Evolutionary conservation across 1,140 invertebrate genomes (phyloP), one percentile per base, ranked within the genome.

Genomic region (Zaprionus capensis): DNA sequence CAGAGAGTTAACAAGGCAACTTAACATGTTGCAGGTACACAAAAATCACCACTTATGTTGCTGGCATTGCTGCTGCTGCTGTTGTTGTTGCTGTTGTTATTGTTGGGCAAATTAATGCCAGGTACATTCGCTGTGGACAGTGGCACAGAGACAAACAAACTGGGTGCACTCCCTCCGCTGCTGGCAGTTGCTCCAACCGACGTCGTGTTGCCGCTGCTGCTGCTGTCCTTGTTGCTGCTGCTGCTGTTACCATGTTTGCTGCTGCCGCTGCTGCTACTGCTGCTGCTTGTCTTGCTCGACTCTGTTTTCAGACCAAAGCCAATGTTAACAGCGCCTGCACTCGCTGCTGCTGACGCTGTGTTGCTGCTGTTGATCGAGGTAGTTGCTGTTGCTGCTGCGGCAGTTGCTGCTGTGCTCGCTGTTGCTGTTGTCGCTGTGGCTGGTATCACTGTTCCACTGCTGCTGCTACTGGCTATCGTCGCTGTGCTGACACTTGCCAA

Each of bases 121-220:
- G 92, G 92, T 92, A 93, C 92, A 85, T 91, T 92, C 36, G 92
- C 91, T 22, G 91, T 91, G 44, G 92, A 93, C 49, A 93, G 66
- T 62, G 92, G 92, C 71, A 93, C 92, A 17, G 92, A 93, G 14
- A 93, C 92, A 66, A 84, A 92, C 56, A 93, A 65, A 63, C 92
- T 93, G 44, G 91, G 91, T 12, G 91, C 87, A 74, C 59, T 74
- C 57, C 67, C 76, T 51, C 73, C 61, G 57, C 71, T 73, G 68
- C 22, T 44, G 49, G 56, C 72, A 24, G 20, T 51, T 57, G 49
- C 63, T 61, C 22, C 53, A 15, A 15, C 36, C 56, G 46, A 26
- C 61, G 22, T 78, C 67, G 41, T 57, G 34, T 56, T 65, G 58
- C 56, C 59, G 41, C 46, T 61, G 51, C 38, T 62, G 41, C 46